Conservation (phyloP, 2,888 invertebrate genomes). For the Lasioglossum morio region DNA sequence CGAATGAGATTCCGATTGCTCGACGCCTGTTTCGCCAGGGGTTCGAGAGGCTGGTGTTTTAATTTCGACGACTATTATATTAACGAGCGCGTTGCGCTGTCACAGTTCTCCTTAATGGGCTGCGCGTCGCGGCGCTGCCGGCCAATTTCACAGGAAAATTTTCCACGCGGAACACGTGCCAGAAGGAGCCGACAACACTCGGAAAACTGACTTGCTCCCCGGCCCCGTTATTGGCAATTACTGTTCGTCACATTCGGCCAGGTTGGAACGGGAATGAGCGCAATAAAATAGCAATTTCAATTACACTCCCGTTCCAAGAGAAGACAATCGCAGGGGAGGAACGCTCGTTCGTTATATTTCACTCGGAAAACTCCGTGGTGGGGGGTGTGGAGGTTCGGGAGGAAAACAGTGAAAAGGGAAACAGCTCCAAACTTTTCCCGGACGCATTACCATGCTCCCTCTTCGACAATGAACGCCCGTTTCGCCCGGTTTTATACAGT, state of each 20-base stretch:
- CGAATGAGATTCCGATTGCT: neutral
- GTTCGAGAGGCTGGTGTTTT: neutral
- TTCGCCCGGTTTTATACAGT: constrained; percentile 11
- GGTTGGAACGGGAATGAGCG: neutral
- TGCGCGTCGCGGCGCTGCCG: neutral
- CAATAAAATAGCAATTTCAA: neutral
- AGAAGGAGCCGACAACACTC: neutral
- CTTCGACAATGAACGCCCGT: constrained; percentile 25
- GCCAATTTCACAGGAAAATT: neutral
- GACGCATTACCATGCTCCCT: constrained; percentile 24
- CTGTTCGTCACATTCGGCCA: neutral
- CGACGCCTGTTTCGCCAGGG: neutral
- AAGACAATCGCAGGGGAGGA: neutral
- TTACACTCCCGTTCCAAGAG: neutral
- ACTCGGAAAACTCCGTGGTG: neutral
- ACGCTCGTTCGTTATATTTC: neutral
- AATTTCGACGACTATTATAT: constrained; percentile 10
- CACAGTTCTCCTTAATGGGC: constrained; percentile 1
- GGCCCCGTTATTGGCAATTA: constrained; percentile 5
- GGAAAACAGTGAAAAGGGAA: neutral
- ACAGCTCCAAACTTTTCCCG: constrained; percentile 13
- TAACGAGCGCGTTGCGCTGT: neutral
- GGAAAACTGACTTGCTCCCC: neutral
- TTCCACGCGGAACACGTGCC: neutral
- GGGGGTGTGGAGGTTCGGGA: neutral